Evolutionary conservation across 2,797 vertebrate genomes (phyloP).

Genomic region (Chrosomus eos): DNA sequence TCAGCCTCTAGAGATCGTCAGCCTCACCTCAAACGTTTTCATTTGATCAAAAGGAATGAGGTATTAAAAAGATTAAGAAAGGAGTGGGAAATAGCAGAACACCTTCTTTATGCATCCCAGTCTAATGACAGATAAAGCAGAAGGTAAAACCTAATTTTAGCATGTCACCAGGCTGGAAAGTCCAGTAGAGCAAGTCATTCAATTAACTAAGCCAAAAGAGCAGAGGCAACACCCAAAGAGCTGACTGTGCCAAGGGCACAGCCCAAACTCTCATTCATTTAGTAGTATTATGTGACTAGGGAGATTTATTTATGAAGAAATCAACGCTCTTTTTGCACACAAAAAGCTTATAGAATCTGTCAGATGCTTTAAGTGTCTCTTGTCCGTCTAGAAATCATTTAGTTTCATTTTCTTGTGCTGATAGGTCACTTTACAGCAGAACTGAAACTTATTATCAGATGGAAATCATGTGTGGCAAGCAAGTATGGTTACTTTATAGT

Average conservation of each 20-base stretch:
- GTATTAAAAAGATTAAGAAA: conserved; percentile 18
- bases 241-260: not conserved
- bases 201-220: conserved; percentile 45
- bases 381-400: not conserved
- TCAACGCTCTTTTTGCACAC: not conserved
- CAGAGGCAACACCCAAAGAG: conserved; percentile 31
- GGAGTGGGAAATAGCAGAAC: conserved; percentile 30
- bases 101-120: not conserved
- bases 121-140: conserved; percentile 9
- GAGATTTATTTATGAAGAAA: not conserved
- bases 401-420: conserved; percentile 1
- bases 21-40: conserved; percentile 32
- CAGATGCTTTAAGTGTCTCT: conserved; percentile 12
- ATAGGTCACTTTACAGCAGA: not conserved
- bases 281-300: not conserved
- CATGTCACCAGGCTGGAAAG: conserved; percentile 52
- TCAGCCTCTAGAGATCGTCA: not conserved
- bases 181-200: conserved; percentile 47
- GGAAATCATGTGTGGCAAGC: not conserved
- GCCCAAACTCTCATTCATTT: conserved; percentile 20
- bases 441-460: conserved; percentile 22
- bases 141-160: conserved; percentile 50
- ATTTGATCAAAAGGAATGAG: conserved; percentile 1
- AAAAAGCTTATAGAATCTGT: not conserved
- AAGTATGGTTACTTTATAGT: conserved; percentile 12